These are phyloP conservation scores for Jordanella pulchra DNA, from an alignment of 2,797 vertebrate genomes.

Conservation along the genomic window DNA sequence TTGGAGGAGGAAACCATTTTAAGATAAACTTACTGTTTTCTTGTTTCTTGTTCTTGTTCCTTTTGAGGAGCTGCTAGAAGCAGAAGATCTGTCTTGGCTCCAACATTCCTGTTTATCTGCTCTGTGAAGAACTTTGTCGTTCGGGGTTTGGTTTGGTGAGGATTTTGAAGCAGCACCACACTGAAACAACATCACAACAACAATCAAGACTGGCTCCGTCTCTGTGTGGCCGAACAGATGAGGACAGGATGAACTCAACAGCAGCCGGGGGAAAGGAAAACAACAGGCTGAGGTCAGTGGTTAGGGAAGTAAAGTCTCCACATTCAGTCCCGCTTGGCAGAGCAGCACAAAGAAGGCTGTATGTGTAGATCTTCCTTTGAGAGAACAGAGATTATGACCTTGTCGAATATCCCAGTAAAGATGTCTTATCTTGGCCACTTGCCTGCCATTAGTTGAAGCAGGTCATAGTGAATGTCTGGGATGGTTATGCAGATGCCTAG, in stretches of 20 bases:
- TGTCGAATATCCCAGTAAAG: slow-evolving; percentile 69
- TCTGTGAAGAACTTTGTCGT: slow-evolving; percentile 43
- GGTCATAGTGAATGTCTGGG: slow-evolving; percentile 71
- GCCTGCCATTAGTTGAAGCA: slow-evolving; percentile 70
- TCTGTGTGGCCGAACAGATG: slow-evolving; percentile 32
- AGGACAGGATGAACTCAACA: slow-evolving; percentile 61
- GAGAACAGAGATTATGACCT: slow-evolving; percentile 70
- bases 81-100: slow-evolving; percentile 51
- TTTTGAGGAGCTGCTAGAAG: slow-evolving; percentile 36
- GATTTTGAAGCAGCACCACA: slow-evolving; percentile 56
- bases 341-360: slow-evolving; percentile 65
- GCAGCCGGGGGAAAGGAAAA: slow-evolving; percentile 68
- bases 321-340: slow-evolving; percentile 58
- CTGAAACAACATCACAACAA: slow-evolving; percentile 79
- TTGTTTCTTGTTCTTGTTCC: slow-evolving; percentile 60
- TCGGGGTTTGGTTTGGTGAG: slow-evolving; percentile 43
- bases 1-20: background rate
- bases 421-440: slow-evolving; percentile 67
- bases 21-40: slow-evolving; percentile 71
- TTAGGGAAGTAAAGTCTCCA: slow-evolving; percentile 65
- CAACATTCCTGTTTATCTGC: slow-evolving; percentile 54
- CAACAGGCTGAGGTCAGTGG: slow-evolving; percentile 70
- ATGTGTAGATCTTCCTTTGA: slow-evolving; percentile 64
- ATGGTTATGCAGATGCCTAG: slow-evolving; percentile 72
- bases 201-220: slow-evolving; percentile 54